Base-by-base conservation (phyloP, 1,140 invertebrate genomes). In the Bombus impatiens region DNA sequence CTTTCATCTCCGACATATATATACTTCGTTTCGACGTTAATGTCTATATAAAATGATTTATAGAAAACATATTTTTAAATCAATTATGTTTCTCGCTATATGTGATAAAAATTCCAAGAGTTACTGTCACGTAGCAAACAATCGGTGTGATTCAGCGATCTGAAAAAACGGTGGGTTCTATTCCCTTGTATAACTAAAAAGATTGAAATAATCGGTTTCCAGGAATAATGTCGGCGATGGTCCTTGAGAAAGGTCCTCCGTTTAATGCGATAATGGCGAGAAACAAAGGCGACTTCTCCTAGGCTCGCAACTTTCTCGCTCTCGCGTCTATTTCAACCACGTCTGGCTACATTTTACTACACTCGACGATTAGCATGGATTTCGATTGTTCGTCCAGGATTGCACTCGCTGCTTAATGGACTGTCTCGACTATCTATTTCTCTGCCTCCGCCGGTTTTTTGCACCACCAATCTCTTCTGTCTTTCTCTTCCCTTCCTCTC, bases 341-440 rank as follows among this genome's bases (percentile, higher is more conserved):
- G 65, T 82, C 75, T 71, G 53, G 59, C 82, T 53, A 76, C 59
- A 37, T 82, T 82, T 76, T 53, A 53, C 47, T 67, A 78, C 79
- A 79, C 77, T 74, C 37, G 74, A 68, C 62, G 87, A 89, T 86
- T 86, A 86, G 65, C 72, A 74, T 67, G 71, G 86, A 67, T 68
- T 78, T 78, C 76, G 76, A 70, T 71, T 76, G 67, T 86, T 53
- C 75, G 57, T 59, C 47, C 68, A 78, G 79, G 59, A 88, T 87
- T 78, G 88, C 85, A 74, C 77, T 68, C 72, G 35, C 37, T 80
- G 85, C 82, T 90, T 90, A 89, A 90, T 87, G 84, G 68, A 87
- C 87, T 86, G 87, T 74, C 74, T 88, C 88, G 87, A 57, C 67
- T 28, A 57, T 86, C 57, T 75, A 40, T 89, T 84, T 71, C 80